Base-by-base conservation (phyloP, 2,888 invertebrate species). In the Melangyna quadrimaculata region DNA sequence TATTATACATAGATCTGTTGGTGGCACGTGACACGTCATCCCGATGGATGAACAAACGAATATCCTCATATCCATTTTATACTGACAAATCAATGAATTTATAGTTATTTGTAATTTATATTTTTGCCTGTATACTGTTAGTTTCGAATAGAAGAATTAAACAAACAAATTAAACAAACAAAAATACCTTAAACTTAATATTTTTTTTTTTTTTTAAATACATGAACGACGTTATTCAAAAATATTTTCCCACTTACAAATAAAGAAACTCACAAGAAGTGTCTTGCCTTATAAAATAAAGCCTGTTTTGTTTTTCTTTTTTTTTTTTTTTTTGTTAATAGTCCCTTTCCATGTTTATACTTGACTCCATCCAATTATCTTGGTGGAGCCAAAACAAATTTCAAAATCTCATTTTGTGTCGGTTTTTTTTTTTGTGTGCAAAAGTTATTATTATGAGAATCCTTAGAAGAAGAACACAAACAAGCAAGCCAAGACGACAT, bases 331-430 rank as follows among this genome's bases (percentile, higher is more conserved):
- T n/a, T n/a, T n/a, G n/a, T n/a, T n/a, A n/a, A 82, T 67, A 55
- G 32, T 67, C 32, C 35, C 35, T 37, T 51, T 19, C 22, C 19
- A n/a, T n/a, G n/a, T 22, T 14, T 35, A 8, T 10, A 5, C n/a
- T 51, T 63, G 78, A 73, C 67, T 73, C 69, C 73, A 82, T 78
- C 78, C 78, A 82, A 82, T 82, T 82, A 78, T 78, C 72, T 73
- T 78, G 69, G 29, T 67, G 78, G 67, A 78, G 73, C 67, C 78
- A 78, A 78, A 73, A 59, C 72, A 78, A 78, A 78, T 82, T 82
- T 61, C 40, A 73, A 69, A 73, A 73, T 82, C 63, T 37, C 61
- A 78, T 82, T 78, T 78, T 48, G 55, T 72, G 78, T 73, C 73
- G 63, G 45, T 72, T 40, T 45, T 53, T 59, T 51, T 67, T 51